Conservation (phyloP, 2,888 invertebrate species). For the Lepidochitona cinerea region DNA sequence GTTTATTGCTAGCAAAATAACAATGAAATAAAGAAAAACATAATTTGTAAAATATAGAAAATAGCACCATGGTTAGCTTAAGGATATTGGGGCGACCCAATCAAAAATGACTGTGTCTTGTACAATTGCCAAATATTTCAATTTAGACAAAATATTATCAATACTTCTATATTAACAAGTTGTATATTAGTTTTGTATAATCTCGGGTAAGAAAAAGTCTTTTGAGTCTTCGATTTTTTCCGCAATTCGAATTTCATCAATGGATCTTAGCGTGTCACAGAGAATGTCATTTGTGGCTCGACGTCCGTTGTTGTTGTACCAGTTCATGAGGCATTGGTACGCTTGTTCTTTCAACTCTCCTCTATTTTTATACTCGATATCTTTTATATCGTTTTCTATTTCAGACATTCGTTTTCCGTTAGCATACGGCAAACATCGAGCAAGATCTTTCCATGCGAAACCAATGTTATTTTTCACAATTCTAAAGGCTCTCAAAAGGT, state of each 20-base stretch:
- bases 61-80: no score
- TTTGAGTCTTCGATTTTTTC: conserved; percentile 11
- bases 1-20: no score
- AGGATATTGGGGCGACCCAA: no score
- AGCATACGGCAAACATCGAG: conserved; percentile 16
- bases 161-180: no score
- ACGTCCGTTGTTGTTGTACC: conserved; percentile 3
- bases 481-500: conserved; percentile 14
- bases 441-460: conserved; percentile 20
- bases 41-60: no score
- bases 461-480: conserved; percentile 20
- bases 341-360: conserved; percentile 24
- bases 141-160: no score
- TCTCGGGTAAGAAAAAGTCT: background rate
- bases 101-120: no score
- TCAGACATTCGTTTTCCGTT: conserved; percentile 8
- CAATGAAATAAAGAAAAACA: no score
- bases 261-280: conserved; percentile 4
- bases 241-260: conserved; percentile 16
- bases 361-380: conserved; percentile 18
- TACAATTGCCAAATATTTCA: no score
- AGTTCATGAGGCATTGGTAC: conserved; percentile 6
- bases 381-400: conserved; percentile 19
- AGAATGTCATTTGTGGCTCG: conserved; percentile 8
- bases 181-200: background rate